Conservation (phyloP, 2,113 vertebrate species). For the Chunga burmeisteri region DNA sequence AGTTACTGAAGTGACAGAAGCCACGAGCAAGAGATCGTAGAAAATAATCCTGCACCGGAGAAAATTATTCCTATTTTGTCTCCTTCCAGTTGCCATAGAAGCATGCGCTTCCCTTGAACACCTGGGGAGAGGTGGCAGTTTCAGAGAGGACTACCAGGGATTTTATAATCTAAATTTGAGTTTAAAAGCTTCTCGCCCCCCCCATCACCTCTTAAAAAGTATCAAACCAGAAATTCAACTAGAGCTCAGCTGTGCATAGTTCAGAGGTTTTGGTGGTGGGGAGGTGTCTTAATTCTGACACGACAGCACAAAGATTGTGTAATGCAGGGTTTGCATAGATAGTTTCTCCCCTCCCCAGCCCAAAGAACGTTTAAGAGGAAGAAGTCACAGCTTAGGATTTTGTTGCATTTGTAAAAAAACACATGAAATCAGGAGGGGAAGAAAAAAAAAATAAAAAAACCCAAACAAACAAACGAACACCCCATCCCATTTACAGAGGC, state of each 20-base stretch:
- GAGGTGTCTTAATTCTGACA: background rate
- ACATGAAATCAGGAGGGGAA: background rate
- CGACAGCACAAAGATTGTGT: background rate
- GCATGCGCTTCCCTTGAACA: background rate
- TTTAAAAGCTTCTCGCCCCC: background rate
- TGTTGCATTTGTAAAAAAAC: background rate
- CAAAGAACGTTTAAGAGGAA: background rate
- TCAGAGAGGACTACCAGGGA: background rate
- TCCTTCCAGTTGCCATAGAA: background rate
- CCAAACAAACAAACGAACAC: background rate
- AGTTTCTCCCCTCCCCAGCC: slow-evolving; percentile 4
- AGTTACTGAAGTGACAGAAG: background rate
- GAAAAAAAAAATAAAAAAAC: background rate
- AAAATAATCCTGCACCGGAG: background rate
- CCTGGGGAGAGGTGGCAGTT: too few species aligned
- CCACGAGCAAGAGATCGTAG: background rate
- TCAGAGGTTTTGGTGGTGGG: background rate
- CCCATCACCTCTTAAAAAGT: background rate
- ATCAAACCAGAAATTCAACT: background rate
- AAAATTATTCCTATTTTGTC: background rate
- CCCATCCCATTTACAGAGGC: background rate
- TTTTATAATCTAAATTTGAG: background rate
- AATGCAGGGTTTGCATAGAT: slow-evolving; percentile 52
- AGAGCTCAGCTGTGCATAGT: background rate
- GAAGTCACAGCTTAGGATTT: slow-evolving; percentile 9